Evolutionary conservation across 2,113 vertebrate species (phyloP).

Genomic region (Microcebus ravelobensis): DNA sequence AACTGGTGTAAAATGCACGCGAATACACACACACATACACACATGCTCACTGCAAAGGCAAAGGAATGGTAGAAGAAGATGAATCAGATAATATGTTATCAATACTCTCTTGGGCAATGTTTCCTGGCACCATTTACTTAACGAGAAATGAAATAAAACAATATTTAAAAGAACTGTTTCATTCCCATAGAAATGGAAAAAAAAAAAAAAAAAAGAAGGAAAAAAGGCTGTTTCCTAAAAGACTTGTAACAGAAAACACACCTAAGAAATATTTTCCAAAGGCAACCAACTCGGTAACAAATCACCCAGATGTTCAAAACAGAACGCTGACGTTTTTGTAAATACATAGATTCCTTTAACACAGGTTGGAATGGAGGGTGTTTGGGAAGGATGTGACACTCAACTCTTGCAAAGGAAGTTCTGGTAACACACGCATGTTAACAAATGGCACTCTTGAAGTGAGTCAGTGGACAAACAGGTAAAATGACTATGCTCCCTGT

Average conservation of each 20-base stretch:
- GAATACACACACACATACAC: not conserved
- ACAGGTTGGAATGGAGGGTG: slow-evolving; percentile 1
- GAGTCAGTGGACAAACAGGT: slow-evolving; percentile 43
- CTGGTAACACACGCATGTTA: not conserved
- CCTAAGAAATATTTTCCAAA: slow-evolving; percentile 36
- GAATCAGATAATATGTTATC: slow-evolving; percentile 52
- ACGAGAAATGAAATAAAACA: slow-evolving; percentile 48
- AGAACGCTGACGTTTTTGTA: slow-evolving; percentile 27
- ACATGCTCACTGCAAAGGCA: not conserved
- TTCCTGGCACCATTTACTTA: slow-evolving; percentile 39
- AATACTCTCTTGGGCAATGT: slow-evolving; percentile 43
- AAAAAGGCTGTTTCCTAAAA: slow-evolving; percentile 15
- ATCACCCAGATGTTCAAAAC: slow-evolving; percentile 38
- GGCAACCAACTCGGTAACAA: slow-evolving; percentile 54
- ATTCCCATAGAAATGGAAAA: not conserved
- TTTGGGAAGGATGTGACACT: slow-evolving; percentile 55
- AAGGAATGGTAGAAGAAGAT: slow-evolving; percentile 32
- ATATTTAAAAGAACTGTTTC: slow-evolving; percentile 39
- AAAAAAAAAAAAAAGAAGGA: too few relatives aligned
- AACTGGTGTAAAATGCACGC: not conserved
- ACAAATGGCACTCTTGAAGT: not conserved
- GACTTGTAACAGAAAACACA: not conserved
- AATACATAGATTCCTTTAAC: not conserved
- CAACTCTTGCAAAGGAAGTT: slow-evolving; percentile 72
- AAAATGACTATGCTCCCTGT: not conserved